phyloP scores from a whole-genome alignment of 2,888 invertebrate species.

The Nomada ferruginata region DNA sequence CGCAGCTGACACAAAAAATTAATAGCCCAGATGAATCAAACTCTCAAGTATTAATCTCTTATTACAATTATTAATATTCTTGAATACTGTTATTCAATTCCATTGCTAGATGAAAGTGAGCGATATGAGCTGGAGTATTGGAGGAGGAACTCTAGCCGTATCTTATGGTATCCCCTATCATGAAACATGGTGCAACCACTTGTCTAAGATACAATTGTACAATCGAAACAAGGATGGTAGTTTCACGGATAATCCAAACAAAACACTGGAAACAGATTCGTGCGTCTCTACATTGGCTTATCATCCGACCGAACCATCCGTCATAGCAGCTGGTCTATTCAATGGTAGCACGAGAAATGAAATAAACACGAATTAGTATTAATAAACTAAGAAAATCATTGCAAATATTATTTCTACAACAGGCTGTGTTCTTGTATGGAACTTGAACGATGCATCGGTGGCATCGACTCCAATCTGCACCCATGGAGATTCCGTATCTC shows the following conservation, averaged over 20 bases:
- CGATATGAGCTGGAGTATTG: constrained; percentile 79
- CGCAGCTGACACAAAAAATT: constrained; percentile 75
- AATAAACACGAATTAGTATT: background rate
- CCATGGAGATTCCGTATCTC: constrained; percentile 79
- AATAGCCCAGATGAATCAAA: constrained; percentile 70
- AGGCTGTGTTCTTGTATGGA: constrained; percentile 82
- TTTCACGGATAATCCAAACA: constrained; percentile 71
- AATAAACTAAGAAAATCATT: background rate
- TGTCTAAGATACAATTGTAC: constrained; percentile 79
- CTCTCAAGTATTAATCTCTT: constrained; percentile 67
- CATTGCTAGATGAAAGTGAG: constrained; percentile 78
- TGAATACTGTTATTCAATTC: background rate
- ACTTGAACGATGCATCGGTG: constrained; percentile 76
- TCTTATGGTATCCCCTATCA: constrained; percentile 76
- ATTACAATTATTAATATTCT: background rate
- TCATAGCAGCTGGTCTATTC: constrained; percentile 84
- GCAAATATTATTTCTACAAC: background rate
- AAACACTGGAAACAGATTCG: constrained; percentile 79
- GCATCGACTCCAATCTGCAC: constrained; percentile 76
- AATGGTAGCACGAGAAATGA: constrained; percentile 73
- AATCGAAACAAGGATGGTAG: constrained; percentile 76
- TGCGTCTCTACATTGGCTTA: constrained; percentile 84
- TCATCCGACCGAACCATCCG: constrained; percentile 84
- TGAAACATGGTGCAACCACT: constrained; percentile 81
- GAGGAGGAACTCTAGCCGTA: constrained; percentile 79